phyloP scores from a whole-genome alignment of 2,888 invertebrate genomes.

The Anthophora plumipes region DNA sequence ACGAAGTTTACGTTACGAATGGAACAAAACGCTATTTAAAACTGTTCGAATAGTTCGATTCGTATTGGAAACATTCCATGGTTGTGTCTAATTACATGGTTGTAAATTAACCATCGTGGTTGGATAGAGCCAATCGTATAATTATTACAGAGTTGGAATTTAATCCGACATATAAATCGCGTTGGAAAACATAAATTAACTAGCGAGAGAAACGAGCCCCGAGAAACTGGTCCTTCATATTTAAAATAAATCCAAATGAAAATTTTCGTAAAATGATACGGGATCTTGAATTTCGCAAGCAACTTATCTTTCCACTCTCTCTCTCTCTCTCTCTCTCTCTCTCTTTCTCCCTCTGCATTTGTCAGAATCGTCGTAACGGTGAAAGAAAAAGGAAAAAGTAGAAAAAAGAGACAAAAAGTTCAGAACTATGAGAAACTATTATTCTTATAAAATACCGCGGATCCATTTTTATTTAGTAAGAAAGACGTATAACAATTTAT shows the following conservation, averaged over 20 bases:
- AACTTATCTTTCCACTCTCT: constrained; percentile 17
- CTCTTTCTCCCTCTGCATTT: not conserved
- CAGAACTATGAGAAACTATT: not conserved
- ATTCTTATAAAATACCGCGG: constrained; percentile 1
- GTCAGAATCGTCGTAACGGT: not conserved
- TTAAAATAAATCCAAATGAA: constrained; percentile 41
- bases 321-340: not conserved
- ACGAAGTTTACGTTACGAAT: constrained; percentile 19
- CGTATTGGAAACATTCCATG: not conserved
- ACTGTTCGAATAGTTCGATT: constrained; percentile 17
- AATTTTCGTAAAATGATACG: constrained; percentile 49
- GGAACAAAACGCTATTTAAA: constrained; percentile 10
- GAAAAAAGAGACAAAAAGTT: too few relatives aligned
- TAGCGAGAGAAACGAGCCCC: constrained; percentile 36
- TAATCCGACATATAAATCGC: constrained; percentile 56
- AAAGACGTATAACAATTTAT: too few relatives aligned
- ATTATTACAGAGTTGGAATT: constrained; percentile 54
- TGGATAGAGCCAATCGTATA: constrained; percentile 49
- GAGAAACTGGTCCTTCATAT: constrained; percentile 41
- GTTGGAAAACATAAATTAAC: constrained; percentile 53
- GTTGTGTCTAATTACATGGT: constrained; percentile 37
- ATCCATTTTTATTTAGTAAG: too few relatives aligned
- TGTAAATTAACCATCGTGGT: constrained; percentile 31
- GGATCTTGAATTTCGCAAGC: constrained; percentile 41
- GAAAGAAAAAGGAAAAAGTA: too few relatives aligned